phyloP scores from a whole-genome alignment of 2,888 invertebrate species.

The Thalpophila matura region DNA sequence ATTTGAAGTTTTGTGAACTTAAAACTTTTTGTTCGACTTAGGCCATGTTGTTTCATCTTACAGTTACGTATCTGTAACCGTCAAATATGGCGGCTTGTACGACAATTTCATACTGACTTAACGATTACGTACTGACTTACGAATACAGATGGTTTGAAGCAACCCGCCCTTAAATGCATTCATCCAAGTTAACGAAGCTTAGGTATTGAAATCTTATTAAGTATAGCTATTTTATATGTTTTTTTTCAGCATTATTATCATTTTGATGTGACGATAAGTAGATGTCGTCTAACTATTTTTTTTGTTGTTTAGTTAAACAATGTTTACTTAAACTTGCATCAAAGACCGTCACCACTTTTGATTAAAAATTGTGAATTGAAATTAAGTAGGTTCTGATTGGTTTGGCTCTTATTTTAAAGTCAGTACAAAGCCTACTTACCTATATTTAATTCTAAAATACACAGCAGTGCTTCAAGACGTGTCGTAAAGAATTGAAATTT shows the following conservation, averaged over 20 bases:
- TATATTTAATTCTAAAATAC: conserved; percentile 20
- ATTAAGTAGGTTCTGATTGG: conserved; percentile 49
- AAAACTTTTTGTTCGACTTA: too few species aligned
- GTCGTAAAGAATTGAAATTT: not conserved
- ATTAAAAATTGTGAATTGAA: conserved; percentile 1
- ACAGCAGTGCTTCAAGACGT: not conserved
- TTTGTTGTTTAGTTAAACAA: conserved; percentile 12
- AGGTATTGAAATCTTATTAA: too few species aligned
- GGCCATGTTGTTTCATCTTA: too few species aligned
- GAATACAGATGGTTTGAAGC: too few species aligned
- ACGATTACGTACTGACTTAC: too few species aligned
- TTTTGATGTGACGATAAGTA: conserved; percentile 49
- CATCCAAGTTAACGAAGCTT: too few species aligned
- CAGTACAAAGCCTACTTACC: conserved; percentile 25
- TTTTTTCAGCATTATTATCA: not conserved
- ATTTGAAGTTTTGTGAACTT: too few species aligned
- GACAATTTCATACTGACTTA: too few species aligned
- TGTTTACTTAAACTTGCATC: conserved; percentile 24
- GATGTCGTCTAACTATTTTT: conserved; percentile 49
- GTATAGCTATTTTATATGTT: not conserved
- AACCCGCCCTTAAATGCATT: too few species aligned
- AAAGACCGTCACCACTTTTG: conserved; percentile 2
- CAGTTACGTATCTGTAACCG: too few species aligned
- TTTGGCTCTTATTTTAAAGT: conserved; percentile 24
- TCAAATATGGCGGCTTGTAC: too few species aligned